Evolutionary conservation across 2,888 invertebrate species (phyloP).

Genomic region (Deroplatys truncata): DNA sequence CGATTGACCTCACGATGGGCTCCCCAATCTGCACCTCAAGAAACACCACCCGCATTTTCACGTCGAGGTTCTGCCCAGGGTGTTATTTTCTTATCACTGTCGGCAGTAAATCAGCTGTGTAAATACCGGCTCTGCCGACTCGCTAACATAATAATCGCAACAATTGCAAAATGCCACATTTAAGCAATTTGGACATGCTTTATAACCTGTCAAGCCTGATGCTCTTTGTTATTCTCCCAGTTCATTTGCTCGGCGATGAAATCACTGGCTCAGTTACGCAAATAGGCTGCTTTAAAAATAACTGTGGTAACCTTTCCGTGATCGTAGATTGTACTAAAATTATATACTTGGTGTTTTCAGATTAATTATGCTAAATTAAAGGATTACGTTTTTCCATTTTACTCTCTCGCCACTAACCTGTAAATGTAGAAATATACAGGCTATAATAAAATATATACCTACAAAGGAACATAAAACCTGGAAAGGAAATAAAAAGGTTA

Average conservation of each 20-base stretch:
- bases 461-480: too few species aligned
- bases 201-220: neutral
- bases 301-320: neutral
- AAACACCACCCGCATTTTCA: neutral
- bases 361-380: too few species aligned
- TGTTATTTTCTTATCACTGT: neutral
- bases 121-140: neutral
- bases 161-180: neutral
- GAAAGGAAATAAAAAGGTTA: too few species aligned
- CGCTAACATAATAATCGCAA: neutral
- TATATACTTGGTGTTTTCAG: too few species aligned
- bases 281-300: neutral
- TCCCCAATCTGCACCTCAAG: neutral
- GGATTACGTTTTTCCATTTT: too few species aligned
- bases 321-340: too few species aligned
- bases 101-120: neutral
- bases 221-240: neutral
- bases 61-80: neutral
- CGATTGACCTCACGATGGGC: neutral
- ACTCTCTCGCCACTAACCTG: too few species aligned
- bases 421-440: too few species aligned
- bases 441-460: too few species aligned
- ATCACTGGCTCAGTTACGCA: neutral
- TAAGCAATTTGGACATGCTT: neutral
- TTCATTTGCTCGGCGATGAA: neutral